phyloP scores from a whole-genome alignment of 2,113 vertebrate genomes.

The Argyrosomus japonicus region DNA sequence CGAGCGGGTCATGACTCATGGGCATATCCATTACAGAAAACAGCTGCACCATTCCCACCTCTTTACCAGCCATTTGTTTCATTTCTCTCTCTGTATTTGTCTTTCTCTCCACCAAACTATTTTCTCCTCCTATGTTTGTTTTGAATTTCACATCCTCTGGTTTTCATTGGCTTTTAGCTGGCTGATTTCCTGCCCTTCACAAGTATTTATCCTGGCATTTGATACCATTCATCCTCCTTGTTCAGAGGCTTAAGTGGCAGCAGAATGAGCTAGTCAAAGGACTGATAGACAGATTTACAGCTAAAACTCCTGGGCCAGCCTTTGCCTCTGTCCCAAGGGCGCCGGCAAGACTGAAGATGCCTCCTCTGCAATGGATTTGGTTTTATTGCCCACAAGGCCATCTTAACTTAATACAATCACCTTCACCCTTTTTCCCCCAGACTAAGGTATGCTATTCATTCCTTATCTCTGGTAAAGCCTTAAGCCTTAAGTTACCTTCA shows the following conservation, averaged over 20 bases:
- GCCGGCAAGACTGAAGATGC: slow-evolving; percentile 15
- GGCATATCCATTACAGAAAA: slow-evolving; percentile 25
- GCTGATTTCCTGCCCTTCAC: slow-evolving; percentile 24
- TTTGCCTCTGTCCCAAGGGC: slow-evolving; percentile 27
- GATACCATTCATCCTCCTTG: slow-evolving; percentile 47
- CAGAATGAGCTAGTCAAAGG: slow-evolving; percentile 46
- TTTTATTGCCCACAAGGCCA: slow-evolving; percentile 41
- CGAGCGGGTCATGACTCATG: neutral
- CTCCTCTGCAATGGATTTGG: slow-evolving; percentile 40
- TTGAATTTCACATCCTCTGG: slow-evolving; percentile 3
- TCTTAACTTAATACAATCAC: slow-evolving; percentile 47
- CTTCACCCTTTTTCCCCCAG: slow-evolving; percentile 13
- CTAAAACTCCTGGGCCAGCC: slow-evolving; percentile 41
- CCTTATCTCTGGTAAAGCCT: slow-evolving; percentile 37
- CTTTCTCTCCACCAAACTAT: neutral
- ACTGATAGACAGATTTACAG: slow-evolving; percentile 64
- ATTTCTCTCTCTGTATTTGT: neutral
- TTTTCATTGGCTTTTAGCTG: slow-evolving; percentile 23
- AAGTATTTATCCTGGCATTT: slow-evolving; percentile 53
- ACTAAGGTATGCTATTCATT: slow-evolving; percentile 52
- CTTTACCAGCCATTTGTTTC: slow-evolving; percentile 12
- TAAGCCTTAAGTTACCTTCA: slow-evolving; percentile 14
- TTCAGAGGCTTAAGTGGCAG: slow-evolving; percentile 59
- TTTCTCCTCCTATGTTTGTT: slow-evolving; percentile 30
- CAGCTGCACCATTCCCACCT: slow-evolving; percentile 8